Conservation (phyloP, 2,888 invertebrate species). For the Xestoiulus laeticollis region DNA sequence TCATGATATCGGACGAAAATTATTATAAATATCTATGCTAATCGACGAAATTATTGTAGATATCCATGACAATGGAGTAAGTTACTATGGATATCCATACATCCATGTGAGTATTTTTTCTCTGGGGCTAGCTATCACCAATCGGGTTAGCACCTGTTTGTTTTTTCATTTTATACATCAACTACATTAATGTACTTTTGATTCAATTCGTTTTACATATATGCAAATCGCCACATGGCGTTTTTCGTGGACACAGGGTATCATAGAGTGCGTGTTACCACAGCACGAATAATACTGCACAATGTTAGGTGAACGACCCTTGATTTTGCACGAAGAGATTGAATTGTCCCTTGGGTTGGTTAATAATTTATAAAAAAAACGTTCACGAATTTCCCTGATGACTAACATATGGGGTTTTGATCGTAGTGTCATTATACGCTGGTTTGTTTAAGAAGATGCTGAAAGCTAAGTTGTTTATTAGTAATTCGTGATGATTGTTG, state of each 20-base stretch:
- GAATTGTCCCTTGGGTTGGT: neutral
- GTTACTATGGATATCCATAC: too few species aligned
- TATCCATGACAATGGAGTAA: too few species aligned
- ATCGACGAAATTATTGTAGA: too few species aligned
- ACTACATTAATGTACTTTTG: neutral
- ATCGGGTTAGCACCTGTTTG: neutral
- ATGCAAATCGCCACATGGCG: neutral
- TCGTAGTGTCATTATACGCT: neutral
- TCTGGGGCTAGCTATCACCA: too few species aligned
- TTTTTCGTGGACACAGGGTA: neutral
- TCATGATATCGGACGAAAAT: too few species aligned
- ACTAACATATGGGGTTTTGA: neutral
- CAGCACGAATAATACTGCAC: neutral
- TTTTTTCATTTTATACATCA: neutral
- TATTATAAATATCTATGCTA: too few species aligned
- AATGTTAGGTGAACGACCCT: neutral
- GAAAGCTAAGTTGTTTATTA: neutral
- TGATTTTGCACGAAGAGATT: neutral
- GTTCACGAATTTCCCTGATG: neutral
- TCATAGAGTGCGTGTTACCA: neutral
- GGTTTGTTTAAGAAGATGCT: neutral
- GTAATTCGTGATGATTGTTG: neutral
- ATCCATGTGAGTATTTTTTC: too few species aligned
- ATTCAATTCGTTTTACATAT: neutral
- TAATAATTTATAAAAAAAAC: neutral